Conservation (phyloP, 2,113 vertebrate species). For the Coracopsis vasa region DNA sequence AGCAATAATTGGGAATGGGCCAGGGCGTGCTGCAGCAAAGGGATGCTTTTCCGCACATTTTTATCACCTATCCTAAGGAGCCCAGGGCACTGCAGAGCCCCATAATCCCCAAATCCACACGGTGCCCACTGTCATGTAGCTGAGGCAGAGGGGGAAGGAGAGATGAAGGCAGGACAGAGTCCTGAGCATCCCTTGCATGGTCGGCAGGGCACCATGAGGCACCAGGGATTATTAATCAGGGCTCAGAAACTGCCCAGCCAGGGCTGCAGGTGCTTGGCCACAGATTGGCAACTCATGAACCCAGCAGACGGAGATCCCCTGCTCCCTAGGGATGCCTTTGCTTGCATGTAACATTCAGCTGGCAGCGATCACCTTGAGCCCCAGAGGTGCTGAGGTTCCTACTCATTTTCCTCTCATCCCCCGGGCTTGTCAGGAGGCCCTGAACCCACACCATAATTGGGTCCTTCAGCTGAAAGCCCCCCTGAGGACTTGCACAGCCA, state of each 20-base stretch:
- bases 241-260: not conserved
- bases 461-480: not conserved
- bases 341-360: accelerated
- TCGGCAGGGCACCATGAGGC: not conserved
- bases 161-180: accelerated
- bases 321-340: accelerated
- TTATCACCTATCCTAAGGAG: not conserved
- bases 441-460: not conserved
- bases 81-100: not conserved
- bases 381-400: accelerated
- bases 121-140: not conserved
- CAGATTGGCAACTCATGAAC: accelerated
- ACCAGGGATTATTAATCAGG: accelerated
- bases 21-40: not conserved
- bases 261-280: not conserved
- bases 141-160: not conserved
- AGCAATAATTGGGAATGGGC: accelerated
- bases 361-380: accelerated
- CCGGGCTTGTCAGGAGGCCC: not conserved
- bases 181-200: not conserved
- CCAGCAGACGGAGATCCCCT: not conserved
- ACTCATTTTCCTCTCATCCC: not conserved
- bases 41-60: not conserved
- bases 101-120: accelerated
- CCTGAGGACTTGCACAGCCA: not conserved